Conservation (phyloP, 2,888 invertebrate species). For the Tetrapedia diversipes region DNA sequence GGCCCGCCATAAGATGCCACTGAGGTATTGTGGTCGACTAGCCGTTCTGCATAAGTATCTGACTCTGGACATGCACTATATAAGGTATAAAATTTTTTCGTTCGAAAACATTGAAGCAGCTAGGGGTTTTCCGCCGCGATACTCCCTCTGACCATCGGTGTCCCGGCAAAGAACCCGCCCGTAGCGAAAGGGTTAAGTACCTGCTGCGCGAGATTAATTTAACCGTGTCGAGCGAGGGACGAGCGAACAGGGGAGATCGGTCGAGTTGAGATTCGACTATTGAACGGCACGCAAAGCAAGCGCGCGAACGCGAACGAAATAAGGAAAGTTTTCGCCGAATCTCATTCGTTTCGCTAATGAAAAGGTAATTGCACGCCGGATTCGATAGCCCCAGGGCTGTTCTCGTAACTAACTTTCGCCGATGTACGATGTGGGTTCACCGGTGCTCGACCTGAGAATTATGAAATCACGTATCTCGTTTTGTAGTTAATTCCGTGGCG, state of each 20-base stretch:
- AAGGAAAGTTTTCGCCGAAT: constrained; percentile 57
- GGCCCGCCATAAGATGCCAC: no score
- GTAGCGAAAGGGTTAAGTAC: no score
- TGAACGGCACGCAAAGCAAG: constrained; percentile 30
- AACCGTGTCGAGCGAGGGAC: constrained; percentile 51
- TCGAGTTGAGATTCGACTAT: constrained; percentile 22
- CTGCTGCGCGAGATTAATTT: constrained; percentile 72
- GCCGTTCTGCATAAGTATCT: no score
- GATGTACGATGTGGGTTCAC: constrained; percentile 28
- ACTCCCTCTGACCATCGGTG: no score
- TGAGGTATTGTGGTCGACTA: no score
- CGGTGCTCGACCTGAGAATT: constrained; percentile 32
- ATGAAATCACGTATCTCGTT: constrained; percentile 41
- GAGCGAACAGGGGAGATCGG: constrained; percentile 16
- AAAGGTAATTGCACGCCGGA: constrained; percentile 52
- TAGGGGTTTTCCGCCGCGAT: no score
- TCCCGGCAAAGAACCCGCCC: no score
- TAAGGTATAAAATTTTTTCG: no score
- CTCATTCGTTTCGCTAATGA: constrained; percentile 53
- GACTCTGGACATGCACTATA: no score
- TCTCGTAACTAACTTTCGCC: constrained; percentile 50
- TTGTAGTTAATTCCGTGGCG: constrained; percentile 3
- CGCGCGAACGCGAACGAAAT: constrained; percentile 41
- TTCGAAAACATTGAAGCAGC: no score
- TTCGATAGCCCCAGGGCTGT: constrained; percentile 42